A percentile compares a stretch with the other conserved stretches of the same genome.
phyloP scores from a whole-genome alignment of 2,888 invertebrate species.

The Pandemis heparana region DNA sequence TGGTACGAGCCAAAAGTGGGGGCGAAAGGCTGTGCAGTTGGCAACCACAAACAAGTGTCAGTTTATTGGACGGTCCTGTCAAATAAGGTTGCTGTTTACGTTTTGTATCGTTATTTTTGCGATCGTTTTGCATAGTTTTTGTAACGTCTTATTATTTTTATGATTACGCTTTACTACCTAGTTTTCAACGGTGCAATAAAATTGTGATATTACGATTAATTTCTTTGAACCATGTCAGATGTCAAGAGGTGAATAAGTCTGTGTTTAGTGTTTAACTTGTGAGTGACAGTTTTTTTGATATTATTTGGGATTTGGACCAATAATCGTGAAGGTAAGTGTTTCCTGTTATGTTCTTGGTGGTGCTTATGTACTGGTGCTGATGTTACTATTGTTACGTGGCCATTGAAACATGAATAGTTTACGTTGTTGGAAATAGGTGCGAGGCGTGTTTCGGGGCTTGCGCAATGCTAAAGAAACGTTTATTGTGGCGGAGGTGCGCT shows the following conservation, averaged over 20 bases:
- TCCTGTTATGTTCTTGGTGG: conserved; percentile 57
- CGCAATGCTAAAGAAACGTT: conserved; percentile 59
- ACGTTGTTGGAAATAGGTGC: conserved; percentile 50
- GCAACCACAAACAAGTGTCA: conserved; percentile 73
- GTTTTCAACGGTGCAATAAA: conserved; percentile 68
- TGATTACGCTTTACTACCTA: conserved; percentile 70
- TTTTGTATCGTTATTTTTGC: conserved; percentile 83
- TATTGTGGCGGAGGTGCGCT: conserved; percentile 50
- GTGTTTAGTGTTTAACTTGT: conserved; percentile 81
- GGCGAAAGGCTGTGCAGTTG: conserved; percentile 74
- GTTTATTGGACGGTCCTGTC: conserved; percentile 81
- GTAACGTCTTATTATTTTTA: conserved; percentile 80
- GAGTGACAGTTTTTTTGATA: conserved; percentile 78
- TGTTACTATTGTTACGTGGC: conserved; percentile 55
- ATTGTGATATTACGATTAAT: conserved; percentile 66
- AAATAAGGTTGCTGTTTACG: conserved; percentile 84
- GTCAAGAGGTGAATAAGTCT: conserved; percentile 82
- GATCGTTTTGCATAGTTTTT: conserved; percentile 82
- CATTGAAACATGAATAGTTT: conserved; percentile 45
- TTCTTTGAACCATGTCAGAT: conserved; percentile 79
- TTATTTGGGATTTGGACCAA: conserved; percentile 82
- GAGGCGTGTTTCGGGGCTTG: conserved; percentile 56
- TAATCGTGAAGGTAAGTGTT: conserved; percentile 81
- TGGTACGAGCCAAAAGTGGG: conserved; percentile 55
- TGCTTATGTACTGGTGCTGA: conserved; percentile 48